These are phyloP conservation scores for Podarcis cretensis DNA, from an alignment of 2,113 vertebrate genomes.

Conservation along the genomic window DNA sequence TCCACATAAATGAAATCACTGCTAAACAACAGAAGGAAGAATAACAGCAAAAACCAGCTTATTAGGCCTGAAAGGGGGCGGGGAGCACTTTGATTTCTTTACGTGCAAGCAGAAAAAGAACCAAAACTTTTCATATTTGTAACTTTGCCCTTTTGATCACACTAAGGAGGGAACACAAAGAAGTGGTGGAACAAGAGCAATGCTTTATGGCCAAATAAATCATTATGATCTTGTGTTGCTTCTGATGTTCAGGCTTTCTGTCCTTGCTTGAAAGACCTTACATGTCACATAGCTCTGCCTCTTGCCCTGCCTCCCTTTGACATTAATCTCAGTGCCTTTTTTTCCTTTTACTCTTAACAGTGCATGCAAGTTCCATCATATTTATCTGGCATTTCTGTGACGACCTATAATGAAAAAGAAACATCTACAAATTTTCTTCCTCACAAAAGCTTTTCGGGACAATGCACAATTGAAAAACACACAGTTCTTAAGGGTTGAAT, in stretches of 20 bases:
- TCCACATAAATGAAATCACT: background rate
- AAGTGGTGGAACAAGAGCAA: background rate
- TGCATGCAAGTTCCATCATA: background rate
- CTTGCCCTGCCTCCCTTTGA: background rate
- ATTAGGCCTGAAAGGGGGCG: background rate
- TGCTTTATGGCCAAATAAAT: constrained; percentile 1
- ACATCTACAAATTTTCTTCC: background rate
- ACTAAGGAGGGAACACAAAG: background rate
- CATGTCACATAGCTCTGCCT: background rate
- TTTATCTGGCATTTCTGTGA: background rate
- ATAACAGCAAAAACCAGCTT: constrained; percentile 3
- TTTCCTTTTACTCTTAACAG: background rate
- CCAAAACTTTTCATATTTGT: constrained; percentile 29
- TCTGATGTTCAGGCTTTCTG: background rate
- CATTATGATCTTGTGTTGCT: constrained; percentile 21
- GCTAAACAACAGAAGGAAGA: background rate
- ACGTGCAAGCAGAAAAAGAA: constrained; percentile 14
- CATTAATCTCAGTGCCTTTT: background rate
- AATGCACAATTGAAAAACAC: background rate
- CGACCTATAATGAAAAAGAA: background rate
- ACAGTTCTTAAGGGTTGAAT: too few species aligned
- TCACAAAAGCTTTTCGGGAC: background rate
- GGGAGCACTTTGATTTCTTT: constrained; percentile 10
- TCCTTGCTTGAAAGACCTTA: constrained; percentile 2
- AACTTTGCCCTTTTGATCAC: constrained; percentile 10